Conservation (phyloP, 2,797 vertebrate species). For the Stomatorhinus walkeri region DNA sequence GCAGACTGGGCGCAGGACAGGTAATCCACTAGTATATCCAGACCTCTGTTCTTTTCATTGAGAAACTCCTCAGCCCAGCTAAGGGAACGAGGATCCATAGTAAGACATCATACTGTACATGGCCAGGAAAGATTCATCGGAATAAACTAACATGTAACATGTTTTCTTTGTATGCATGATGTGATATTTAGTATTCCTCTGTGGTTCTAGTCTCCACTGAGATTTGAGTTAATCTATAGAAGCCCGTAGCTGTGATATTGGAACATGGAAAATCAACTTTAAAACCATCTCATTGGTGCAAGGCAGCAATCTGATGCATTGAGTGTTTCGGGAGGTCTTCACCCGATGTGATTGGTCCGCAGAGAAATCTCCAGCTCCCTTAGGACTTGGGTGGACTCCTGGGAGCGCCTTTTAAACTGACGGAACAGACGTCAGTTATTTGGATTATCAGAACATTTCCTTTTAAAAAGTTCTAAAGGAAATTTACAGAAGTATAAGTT, state of each 20-base stretch:
- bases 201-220: not conserved
- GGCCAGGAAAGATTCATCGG: not conserved
- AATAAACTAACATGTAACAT: not conserved
- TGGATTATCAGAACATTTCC: not conserved
- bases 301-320: not conserved
- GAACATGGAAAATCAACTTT: not conserved
- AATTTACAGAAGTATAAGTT: not conserved
- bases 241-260: not conserved
- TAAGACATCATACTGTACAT: not conserved
- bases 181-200: not conserved
- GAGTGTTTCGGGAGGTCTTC: slow-evolving; percentile 35
- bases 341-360: slow-evolving; percentile 93
- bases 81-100: not conserved
- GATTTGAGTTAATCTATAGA: not conserved
- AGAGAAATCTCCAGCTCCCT: slow-evolving; percentile 90
- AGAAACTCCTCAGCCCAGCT: slow-evolving; percentile 96
- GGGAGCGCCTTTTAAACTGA: slow-evolving; percentile 81
- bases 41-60: slow-evolving; percentile 78
- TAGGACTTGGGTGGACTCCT: slow-evolving; percentile 82
- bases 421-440: slow-evolving; percentile 4
- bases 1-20: slow-evolving; percentile 77
- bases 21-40: slow-evolving; percentile 83
- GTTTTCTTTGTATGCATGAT: not conserved
- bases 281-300: not conserved
- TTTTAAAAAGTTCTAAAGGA: not conserved